These are phyloP conservation scores for Lochmaea capreae DNA, from an alignment of 2,888 invertebrate genomes.

Conservation along the genomic window DNA sequence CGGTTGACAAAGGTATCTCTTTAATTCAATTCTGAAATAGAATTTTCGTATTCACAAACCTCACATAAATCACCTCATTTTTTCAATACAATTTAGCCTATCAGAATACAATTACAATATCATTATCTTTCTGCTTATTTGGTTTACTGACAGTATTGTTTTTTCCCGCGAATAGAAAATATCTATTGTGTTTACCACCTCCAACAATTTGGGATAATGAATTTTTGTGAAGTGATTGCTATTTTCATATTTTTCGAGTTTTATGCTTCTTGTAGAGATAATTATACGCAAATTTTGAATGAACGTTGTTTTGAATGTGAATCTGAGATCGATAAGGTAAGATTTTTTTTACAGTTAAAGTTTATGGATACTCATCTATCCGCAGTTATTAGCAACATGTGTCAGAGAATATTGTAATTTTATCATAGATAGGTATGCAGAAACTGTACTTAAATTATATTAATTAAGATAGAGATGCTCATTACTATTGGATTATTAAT, in stretches of 20 bases:
- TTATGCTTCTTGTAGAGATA: not conserved
- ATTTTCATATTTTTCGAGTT: slow-evolving; percentile 17
- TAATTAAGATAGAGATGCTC: no score
- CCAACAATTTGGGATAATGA: slow-evolving; percentile 8
- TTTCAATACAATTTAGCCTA: slow-evolving; percentile 4
- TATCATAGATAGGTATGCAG: no score
- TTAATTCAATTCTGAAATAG: not conserved
- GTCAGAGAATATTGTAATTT: no score
- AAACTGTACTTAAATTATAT: no score
- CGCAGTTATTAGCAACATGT: no score
- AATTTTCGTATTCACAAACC: slow-evolving; percentile 1
- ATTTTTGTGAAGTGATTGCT: slow-evolving; percentile 26
- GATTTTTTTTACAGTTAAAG: not conserved
- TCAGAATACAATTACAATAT: slow-evolving; percentile 40
- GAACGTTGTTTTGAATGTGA: slow-evolving; percentile 16
- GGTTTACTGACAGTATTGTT: slow-evolving; percentile 22
- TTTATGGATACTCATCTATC: not conserved
- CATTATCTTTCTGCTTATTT: slow-evolving; percentile 37
- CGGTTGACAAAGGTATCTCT: not conserved
- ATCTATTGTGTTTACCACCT: slow-evolving; percentile 5
- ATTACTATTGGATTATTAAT: no score
- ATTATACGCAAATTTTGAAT: not conserved
- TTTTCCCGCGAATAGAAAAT: slow-evolving; percentile 24
- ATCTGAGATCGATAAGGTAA: not conserved
- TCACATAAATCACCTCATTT: slow-evolving; percentile 5